These are phyloP conservation scores for Caerostris darwini DNA, from an alignment of 1,140 invertebrate species.

Conservation along the genomic window DNA sequence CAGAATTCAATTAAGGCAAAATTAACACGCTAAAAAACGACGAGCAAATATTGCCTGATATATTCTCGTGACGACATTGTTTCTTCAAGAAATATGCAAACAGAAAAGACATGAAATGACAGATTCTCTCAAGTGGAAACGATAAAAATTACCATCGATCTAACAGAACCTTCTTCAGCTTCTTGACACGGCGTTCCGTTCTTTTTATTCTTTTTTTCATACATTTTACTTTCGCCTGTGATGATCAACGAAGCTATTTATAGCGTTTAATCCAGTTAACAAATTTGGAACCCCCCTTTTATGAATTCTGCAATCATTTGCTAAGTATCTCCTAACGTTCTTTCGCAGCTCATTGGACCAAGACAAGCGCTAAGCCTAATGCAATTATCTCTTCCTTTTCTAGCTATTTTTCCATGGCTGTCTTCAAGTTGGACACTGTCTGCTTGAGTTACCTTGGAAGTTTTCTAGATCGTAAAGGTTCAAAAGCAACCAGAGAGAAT, in stretches of 20 bases:
- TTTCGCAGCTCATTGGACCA: constrained; percentile 55
- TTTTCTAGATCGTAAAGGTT: constrained; percentile 27
- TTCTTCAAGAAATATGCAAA: background rate
- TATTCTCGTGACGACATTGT: constrained; percentile 13
- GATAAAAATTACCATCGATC: constrained; percentile 30
- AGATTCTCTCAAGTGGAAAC: background rate
- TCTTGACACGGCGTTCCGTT: background rate
- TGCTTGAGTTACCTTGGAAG: constrained; percentile 43
- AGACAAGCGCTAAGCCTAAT: constrained; percentile 52
- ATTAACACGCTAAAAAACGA: constrained; percentile 20
- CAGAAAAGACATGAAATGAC: constrained; percentile 1
- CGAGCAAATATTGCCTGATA: constrained; percentile 12
- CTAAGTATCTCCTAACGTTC: constrained; percentile 39
- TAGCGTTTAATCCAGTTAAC: constrained; percentile 53
- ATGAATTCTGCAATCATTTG: constrained; percentile 65
- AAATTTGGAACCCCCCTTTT: constrained; percentile 41
- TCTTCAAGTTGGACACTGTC: constrained; percentile 13
- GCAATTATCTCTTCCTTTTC: constrained; percentile 14
- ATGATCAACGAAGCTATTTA: constrained; percentile 42
- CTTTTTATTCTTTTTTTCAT: constrained; percentile 4
- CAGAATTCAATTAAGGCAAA: background rate
- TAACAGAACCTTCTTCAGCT: background rate
- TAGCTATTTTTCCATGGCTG: background rate
- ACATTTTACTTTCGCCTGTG: background rate
- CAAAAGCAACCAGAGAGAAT: background rate